These are phyloP conservation scores for Phylloscopus trochiloides DNA, from an alignment of 2,113 vertebrate species.

Conservation along the genomic window DNA sequence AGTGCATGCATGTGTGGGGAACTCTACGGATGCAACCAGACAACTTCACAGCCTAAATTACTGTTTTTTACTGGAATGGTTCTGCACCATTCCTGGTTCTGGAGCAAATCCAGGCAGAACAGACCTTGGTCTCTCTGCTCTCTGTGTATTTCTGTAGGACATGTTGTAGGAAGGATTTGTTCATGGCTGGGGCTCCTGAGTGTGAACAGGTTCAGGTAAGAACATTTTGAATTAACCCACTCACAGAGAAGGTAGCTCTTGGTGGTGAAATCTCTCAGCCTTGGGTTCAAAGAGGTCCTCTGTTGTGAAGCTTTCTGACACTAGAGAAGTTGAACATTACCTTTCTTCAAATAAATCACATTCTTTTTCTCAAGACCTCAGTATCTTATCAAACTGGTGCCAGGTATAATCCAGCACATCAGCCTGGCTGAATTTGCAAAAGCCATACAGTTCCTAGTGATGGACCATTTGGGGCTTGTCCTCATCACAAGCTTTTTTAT, in stretches of 20 bases:
- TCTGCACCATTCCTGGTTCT: neutral
- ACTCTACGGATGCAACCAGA: neutral
- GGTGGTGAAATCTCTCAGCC: neutral
- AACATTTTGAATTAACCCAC: neutral
- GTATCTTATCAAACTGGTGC: neutral
- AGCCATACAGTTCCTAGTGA: conserved; percentile 27
- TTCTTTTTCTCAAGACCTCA: neutral
- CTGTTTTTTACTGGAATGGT: neutral
- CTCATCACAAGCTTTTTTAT: conserved; percentile 67
- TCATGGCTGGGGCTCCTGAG: neutral
- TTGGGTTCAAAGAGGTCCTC: neutral
- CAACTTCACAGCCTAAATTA: neutral
- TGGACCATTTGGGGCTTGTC: conserved; percentile 46
- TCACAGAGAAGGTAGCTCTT: neutral
- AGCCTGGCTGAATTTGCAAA: conserved; percentile 47
- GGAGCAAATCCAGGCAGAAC: neutral
- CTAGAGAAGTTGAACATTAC: neutral
- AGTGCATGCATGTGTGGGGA: accelerated
- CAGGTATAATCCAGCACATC: conserved; percentile 43
- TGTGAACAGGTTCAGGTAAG: neutral
- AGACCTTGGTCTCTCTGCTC: neutral
- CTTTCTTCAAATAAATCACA: neutral
- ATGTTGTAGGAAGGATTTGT: neutral
- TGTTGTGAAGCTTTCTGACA: neutral
- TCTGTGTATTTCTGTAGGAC: neutral